phyloP scores from a whole-genome alignment of 2,888 invertebrate genomes.

The Orgyia antiqua region DNA sequence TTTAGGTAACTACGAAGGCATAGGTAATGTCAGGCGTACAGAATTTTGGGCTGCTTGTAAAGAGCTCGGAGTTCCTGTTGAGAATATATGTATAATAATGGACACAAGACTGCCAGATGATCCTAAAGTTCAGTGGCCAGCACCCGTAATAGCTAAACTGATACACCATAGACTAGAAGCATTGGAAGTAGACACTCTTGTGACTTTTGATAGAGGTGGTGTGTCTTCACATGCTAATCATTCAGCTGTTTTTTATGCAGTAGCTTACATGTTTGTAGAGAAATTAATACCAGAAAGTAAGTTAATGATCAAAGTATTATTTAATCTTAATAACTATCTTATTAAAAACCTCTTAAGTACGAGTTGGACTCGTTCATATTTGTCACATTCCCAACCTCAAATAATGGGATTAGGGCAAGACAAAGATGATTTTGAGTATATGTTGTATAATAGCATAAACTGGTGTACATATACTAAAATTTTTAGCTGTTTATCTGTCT shows the following conservation, averaged over 20 bases:
- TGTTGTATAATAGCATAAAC: too few relatives aligned
- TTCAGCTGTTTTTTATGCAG: constrained; percentile 88
- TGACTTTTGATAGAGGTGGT: constrained; percentile 96
- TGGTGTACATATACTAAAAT: too few relatives aligned
- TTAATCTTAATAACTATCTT: neutral
- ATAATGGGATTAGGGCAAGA: too few relatives aligned
- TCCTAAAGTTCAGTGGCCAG: constrained; percentile 86
- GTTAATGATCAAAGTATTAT: constrained; percentile 31
- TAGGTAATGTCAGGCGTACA: constrained; percentile 80
- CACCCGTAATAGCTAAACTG: constrained; percentile 62
- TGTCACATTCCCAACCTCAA: too few relatives aligned
- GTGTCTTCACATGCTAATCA: constrained; percentile 97
- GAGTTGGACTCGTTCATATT: too few relatives aligned
- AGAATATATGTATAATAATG: constrained; percentile 85
- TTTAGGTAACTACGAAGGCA: constrained; percentile 82
- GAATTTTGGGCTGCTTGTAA: constrained; percentile 91
- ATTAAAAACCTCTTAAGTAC: too few relatives aligned
- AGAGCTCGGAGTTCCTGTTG: constrained; percentile 86
- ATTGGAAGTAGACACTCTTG: constrained; percentile 87
- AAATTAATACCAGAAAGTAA: constrained; percentile 85
- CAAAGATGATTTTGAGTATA: too few relatives aligned
- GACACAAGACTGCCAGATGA: constrained; percentile 87
- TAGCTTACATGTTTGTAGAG: constrained; percentile 87
- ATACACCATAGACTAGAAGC: constrained; percentile 80
- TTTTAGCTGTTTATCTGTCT: too few relatives aligned